phyloP scores from a whole-genome alignment of 2,888 invertebrate genomes.

The Ormia ochracea region DNA sequence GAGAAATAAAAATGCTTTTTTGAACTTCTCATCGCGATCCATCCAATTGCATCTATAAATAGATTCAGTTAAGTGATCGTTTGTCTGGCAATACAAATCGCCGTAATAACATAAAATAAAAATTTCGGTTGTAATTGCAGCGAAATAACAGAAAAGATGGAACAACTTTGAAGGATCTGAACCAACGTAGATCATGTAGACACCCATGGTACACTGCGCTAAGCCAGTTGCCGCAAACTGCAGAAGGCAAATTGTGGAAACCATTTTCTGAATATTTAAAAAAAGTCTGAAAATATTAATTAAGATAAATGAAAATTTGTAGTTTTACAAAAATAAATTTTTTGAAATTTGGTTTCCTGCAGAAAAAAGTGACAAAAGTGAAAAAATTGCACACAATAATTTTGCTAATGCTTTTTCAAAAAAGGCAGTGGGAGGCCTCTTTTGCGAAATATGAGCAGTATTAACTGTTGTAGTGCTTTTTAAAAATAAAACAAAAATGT shows the following conservation, averaged over 20 bases:
- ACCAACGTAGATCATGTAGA: conserved; percentile 75
- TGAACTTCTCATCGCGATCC: conserved; percentile 77
- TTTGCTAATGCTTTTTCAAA: no score
- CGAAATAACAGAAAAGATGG: conserved; percentile 66
- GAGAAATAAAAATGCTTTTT: conserved; percentile 73
- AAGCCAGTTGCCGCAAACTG: conserved; percentile 78
- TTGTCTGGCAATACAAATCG: conserved; percentile 77
- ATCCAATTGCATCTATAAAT: conserved; percentile 79
- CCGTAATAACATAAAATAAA: conserved; percentile 79
- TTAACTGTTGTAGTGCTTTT: no score
- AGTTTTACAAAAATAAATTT: conserved; percentile 71
- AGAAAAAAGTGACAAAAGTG: no score
- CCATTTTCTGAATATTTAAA: conserved; percentile 76
- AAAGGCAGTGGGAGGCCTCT: no score
- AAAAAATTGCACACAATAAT: no score
- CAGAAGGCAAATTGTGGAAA: conserved; percentile 78
- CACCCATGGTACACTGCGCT: conserved; percentile 72
- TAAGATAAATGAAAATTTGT: conserved; percentile 63
- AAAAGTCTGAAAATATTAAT: conserved; percentile 77
- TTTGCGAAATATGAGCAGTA: no score
- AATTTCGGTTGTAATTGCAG: conserved; percentile 78
- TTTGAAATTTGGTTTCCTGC: no score
- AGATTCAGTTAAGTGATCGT: conserved; percentile 77
- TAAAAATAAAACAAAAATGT: no score
- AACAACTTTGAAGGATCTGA: conserved; percentile 56